A percentile compares a stretch with the other conserved stretches of the same genome.
Evolutionary conservation across 2,113 vertebrate species (phyloP).

Genomic region (Semnornis frantzii): DNA sequence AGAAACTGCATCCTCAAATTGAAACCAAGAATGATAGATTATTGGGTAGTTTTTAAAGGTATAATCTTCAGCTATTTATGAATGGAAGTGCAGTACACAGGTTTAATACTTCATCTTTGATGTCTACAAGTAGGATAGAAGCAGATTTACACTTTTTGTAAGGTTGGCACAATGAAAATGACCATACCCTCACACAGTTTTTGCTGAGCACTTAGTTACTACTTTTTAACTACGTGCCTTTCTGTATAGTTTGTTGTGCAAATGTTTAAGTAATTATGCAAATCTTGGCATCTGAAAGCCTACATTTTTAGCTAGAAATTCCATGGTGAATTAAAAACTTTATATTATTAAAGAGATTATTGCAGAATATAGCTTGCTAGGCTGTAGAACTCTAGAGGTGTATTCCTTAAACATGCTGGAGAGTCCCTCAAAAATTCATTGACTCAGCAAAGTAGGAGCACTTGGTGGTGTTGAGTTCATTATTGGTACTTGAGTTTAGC

Average conservation of each 20-base stretch:
- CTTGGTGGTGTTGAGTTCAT: background rate
- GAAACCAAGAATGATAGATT: background rate
- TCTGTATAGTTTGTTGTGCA: background rate
- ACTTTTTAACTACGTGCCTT: fast-evolving
- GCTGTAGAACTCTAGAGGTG: background rate
- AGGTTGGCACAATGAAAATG: background rate
- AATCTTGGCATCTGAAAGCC: background rate
- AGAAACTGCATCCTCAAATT: background rate
- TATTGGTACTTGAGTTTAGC: background rate
- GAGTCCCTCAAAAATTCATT: background rate
- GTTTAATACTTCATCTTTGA: background rate
- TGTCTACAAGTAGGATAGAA: background rate
- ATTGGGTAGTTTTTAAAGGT: fast-evolving
- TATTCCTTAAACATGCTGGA: background rate
- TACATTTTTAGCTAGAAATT: background rate
- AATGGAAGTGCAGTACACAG: background rate
- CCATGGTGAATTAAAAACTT: background rate
- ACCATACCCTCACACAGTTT: background rate
- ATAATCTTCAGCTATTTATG: background rate
- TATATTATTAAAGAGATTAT: background rate
- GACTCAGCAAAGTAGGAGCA: background rate
- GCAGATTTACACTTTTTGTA: background rate
- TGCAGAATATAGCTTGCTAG: fast-evolving
- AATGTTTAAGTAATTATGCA: background rate
- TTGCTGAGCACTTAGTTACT: background rate